Evolutionary conservation across 2,113 vertebrate species (phyloP).

Genomic region (Crotophaga sulcirostris): DNA sequence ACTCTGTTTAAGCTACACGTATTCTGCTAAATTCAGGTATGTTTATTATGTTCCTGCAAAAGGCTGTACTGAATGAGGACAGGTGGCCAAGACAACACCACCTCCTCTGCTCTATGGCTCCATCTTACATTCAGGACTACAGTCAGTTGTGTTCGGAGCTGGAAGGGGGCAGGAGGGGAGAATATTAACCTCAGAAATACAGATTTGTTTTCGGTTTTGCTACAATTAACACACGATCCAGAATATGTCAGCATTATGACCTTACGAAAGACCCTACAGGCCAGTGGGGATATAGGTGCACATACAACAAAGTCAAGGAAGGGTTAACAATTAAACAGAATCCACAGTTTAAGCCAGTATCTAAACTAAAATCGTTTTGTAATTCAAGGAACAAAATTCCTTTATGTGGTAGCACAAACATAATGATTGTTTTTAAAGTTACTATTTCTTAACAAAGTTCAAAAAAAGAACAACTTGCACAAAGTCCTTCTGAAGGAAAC

Average conservation of each 20-base stretch:
- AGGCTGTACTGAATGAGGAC: background rate
- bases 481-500: background rate
- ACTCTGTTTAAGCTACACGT: background rate
- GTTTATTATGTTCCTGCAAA: background rate
- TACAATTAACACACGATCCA: background rate
- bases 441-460: background rate
- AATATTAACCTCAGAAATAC: background rate
- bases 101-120: background rate
- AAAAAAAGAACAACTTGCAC: background rate
- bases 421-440: no score
- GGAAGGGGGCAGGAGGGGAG: background rate
- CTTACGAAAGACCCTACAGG: background rate
- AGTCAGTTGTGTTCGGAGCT: background rate
- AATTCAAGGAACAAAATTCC: background rate
- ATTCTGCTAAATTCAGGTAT: background rate
- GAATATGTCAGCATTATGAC: background rate
- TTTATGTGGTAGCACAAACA: fast-evolving
- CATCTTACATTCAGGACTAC: background rate
- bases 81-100: background rate
- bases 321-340: background rate
- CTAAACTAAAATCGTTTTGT: background rate
- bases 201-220: background rate
- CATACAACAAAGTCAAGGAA: background rate
- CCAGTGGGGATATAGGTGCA: fast-evolving
- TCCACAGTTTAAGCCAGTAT: background rate